Evolutionary conservation across 1,140 invertebrate species (phyloP).

Genomic region (Mylabris phalerata): DNA sequence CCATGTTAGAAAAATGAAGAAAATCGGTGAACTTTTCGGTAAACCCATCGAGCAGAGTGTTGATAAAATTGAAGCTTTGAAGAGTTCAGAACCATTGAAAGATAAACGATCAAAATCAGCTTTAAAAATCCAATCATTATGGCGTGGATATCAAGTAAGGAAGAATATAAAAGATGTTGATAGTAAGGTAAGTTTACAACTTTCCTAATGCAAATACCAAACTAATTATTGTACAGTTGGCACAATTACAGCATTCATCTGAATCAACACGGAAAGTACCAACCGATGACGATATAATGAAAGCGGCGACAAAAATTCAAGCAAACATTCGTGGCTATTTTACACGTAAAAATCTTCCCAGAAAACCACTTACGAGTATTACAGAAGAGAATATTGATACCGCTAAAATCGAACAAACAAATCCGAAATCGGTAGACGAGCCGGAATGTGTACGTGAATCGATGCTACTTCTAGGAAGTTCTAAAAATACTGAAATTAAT

Average conservation of each 20-base stretch:
- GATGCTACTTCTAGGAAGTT: not conserved
- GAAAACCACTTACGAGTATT: not conserved
- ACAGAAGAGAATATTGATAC: not conserved
- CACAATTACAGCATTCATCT: not conserved
- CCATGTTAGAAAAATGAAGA: conserved; percentile 4
- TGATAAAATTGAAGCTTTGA: not conserved
- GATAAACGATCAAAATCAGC: conserved; percentile 8
- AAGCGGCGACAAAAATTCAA: conserved; percentile 63
- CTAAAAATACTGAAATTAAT: conserved; percentile 10
- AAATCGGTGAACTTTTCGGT: not conserved
- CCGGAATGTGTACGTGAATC: not conserved
- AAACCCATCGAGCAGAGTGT: not conserved
- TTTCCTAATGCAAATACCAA: not conserved
- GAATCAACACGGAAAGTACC: conserved; percentile 2
- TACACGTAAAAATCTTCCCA: conserved; percentile 48
- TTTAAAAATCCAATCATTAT: conserved; percentile 21
- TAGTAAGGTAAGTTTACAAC: conserved; percentile 9
- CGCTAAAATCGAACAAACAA: not conserved
- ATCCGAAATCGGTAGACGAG: conserved; percentile 13
- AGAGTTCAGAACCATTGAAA: not conserved
- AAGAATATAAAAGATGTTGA: conserved; percentile 17
- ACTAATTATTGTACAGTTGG: not conserved
- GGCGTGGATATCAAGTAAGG: conserved; percentile 19
- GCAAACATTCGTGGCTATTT: conserved; percentile 60
- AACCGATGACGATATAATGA: conserved; percentile 42